A percentile compares a stretch with the other conserved stretches of the same genome.
These are phyloP conservation scores for Solea senegalensis DNA, from an alignment of 2,113 vertebrate species.

Conservation along the genomic window DNA sequence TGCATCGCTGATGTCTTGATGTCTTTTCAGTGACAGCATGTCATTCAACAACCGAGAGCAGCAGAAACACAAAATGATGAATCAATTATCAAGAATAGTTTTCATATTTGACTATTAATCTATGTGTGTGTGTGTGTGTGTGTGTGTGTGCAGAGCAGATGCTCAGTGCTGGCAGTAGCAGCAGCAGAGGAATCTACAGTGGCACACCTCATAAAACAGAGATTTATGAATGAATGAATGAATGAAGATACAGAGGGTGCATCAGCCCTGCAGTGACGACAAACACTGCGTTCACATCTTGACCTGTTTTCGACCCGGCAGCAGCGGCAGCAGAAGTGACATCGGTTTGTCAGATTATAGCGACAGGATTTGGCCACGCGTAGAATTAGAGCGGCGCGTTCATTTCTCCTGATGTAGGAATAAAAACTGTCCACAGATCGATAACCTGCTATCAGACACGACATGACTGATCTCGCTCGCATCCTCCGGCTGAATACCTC, in stretches of 20 bases:
- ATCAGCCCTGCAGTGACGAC: neutral
- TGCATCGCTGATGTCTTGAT: no score
- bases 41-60: no score
- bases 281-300: slow-evolving; percentile 21
- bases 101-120: no score
- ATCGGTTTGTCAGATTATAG: slow-evolving; percentile 15
- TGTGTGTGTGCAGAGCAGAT: neutral
- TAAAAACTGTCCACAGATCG: slow-evolving; percentile 58
- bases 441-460: slow-evolving; percentile 67
- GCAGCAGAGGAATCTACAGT: neutral
- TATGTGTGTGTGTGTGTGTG: neutral
- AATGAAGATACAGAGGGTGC: slow-evolving; percentile 5
- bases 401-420: slow-evolving; percentile 40
- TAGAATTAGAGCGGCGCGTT: slow-evolving; percentile 30
- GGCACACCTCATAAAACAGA: slow-evolving; percentile 11
- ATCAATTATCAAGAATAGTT: no score
- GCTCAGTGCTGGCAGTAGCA: no score
- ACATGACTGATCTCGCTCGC: slow-evolving; percentile 47
- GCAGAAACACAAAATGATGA: no score
- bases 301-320: slow-evolving; percentile 11
- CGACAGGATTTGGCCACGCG: slow-evolving; percentile 42
- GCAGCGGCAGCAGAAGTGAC: slow-evolving; percentile 3
- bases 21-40: no score
- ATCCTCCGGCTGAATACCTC: slow-evolving; percentile 50
- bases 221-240: slow-evolving; percentile 46